Base-by-base conservation (phyloP, 2,888 invertebrate species). In the Carabus problematicus region DNA sequence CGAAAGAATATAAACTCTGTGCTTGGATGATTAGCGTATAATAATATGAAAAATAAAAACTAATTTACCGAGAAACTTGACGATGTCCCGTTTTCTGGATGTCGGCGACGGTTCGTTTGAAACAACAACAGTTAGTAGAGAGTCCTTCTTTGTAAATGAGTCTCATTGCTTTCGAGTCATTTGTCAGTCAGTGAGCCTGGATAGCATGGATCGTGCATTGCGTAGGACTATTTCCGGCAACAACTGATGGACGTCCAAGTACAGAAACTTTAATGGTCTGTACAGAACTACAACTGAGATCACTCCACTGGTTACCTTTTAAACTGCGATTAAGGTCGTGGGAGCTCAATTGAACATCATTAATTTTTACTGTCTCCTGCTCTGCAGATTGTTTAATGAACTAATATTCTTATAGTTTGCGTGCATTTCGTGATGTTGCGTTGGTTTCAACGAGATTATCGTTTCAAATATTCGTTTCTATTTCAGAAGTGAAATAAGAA, bases 211-310 rank as follows among this genome's bases (percentile, higher is more conserved):
- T 52, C 42, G 41, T 40, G 59, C 59, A 59, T 42, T 40, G 59
- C 59, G 41, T 59, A 42, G 40, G 59, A 41, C 42, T 59, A 18
- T 59, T 59, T 59, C 59, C 59, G 59, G 41, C 59, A 59, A 42
- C 52, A 52, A 12, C 18, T 12, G 45, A 45, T 45, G 14, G 52
- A 52, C 52, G 52, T 52, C 19, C 52, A 16, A 52, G 18, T 18
- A 52, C 18, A 52, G 59, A 41, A 59, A 29, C 19, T 59, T 59
- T 59, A 59, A 59, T 59, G 59, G 59, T 18, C 41, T 59, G 59
- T 42, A 8, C 41, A 42, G n/a, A 59, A 59, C 39, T 18, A 16
- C 18, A 52, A 52, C 19, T 14, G 52, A 9, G 52, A 52, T 52
- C 52, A 9, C 14, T 52, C 19, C 52, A 52, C 14, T 14, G 8